A percentile compares a stretch with the other conserved stretches of the same genome.
phyloP scores from a whole-genome alignment of 1,140 invertebrate species.

The Apis cerana region DNA sequence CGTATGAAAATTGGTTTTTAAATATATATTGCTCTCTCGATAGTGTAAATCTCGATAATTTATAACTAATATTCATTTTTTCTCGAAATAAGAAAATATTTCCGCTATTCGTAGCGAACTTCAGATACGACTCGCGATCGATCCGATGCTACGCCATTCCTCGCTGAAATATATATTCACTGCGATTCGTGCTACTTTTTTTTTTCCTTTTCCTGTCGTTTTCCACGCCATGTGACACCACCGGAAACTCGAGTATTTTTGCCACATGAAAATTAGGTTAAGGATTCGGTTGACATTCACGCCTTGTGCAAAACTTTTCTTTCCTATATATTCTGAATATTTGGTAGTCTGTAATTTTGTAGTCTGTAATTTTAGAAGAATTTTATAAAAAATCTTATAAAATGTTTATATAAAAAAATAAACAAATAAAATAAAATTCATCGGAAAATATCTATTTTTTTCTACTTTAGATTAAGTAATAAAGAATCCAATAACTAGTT shows the following conservation, averaged over 20 bases:
- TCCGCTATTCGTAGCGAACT: conserved; percentile 34
- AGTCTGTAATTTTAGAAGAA: too few species aligned
- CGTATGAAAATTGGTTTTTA: neutral
- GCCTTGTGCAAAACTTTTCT: neutral
- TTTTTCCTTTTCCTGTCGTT: neutral
- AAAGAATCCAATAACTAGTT: too few species aligned
- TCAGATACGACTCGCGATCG: conserved; percentile 21
- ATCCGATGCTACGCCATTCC: conserved; percentile 31
- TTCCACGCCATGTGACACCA: conserved; percentile 29
- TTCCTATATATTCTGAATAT: neutral
- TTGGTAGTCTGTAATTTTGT: neutral
- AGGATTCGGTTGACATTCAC: neutral
- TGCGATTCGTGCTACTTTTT: conserved; percentile 12
- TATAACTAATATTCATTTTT: neutral
- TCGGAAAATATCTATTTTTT: neutral
- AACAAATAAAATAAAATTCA: neutral
- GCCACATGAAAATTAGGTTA: conserved; percentile 33
- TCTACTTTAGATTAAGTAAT: neutral
- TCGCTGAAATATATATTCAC: conserved; percentile 23
- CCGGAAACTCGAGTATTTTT: neutral
- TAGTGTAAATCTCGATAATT: neutral
- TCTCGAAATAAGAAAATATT: neutral
- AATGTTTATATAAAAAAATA: neutral
- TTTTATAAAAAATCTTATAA: neutral
- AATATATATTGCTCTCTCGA: neutral